A percentile compares a stretch with the other conserved stretches of the same genome.
These are phyloP conservation scores for Tapirus indicus DNA, from an alignment of 2,797 vertebrate species.

Conservation along the genomic window DNA sequence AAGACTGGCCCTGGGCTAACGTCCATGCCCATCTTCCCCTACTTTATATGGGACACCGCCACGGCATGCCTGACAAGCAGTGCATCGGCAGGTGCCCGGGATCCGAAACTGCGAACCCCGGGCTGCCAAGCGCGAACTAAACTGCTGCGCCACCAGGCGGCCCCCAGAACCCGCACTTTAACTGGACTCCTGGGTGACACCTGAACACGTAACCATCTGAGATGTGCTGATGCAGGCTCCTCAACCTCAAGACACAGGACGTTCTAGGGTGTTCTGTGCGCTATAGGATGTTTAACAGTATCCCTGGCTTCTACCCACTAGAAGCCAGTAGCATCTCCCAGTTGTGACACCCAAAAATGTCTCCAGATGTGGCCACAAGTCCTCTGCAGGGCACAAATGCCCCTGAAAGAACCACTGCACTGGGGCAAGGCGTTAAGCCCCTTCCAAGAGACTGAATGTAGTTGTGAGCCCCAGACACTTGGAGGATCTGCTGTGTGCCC, in stretches of 20 bases:
- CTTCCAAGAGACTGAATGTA: not conserved
- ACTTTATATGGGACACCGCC: too few relatives aligned
- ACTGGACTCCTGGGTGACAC: too few relatives aligned
- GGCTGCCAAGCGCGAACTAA: too few relatives aligned
- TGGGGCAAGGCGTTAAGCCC: too few relatives aligned
- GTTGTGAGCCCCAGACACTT: not conserved
- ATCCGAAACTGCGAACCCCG: too few relatives aligned
- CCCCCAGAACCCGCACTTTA: too few relatives aligned
- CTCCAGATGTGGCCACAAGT: not conserved
- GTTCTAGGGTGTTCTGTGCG: not conserved
- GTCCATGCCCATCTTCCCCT: too few relatives aligned
- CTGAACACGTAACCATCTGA: accelerated
- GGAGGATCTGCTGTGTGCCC: not conserved
- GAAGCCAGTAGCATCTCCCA: not conserved
- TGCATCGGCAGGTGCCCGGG: too few relatives aligned
- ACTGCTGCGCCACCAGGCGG: too few relatives aligned
- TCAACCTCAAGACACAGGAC: accelerated
- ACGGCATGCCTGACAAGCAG: too few relatives aligned
- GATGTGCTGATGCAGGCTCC: accelerated
- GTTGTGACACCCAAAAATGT: not conserved
- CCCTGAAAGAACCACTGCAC: not conserved
- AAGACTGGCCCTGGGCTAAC: too few relatives aligned
- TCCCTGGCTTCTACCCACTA: not conserved
- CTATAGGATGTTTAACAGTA: not conserved
- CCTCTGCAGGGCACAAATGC: not conserved